Evolutionary conservation across 1,140 invertebrate genomes (phyloP).

Genomic region (Lysiphlebus fabarum): DNA sequence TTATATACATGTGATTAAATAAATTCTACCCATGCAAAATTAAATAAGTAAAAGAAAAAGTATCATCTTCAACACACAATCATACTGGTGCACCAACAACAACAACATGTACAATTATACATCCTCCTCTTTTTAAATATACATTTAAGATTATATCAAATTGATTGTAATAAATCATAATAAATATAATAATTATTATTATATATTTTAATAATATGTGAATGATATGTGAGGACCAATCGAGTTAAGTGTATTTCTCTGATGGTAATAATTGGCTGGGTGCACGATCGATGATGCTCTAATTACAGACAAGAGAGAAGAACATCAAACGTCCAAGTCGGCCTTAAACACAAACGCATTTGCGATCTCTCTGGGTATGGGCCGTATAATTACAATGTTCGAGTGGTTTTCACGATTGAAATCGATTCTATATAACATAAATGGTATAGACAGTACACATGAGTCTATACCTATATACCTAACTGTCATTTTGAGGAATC

Average conservation of each 20-base stretch:
- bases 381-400: constrained; percentile 15
- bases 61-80: no score
- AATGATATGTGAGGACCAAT: constrained; percentile 1
- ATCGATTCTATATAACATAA: constrained; percentile 12
- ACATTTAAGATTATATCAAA: no score
- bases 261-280: constrained; percentile 6
- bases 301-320: constrained; percentile 13
- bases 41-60: no score
- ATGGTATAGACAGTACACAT: not conserved
- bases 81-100: no score
- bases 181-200: no score
- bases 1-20: no score
- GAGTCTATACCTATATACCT: not conserved
- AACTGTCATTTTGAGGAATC: constrained; percentile 3
- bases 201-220: no score
- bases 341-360: constrained; percentile 15
- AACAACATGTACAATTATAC: no score
- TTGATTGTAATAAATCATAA: no score
- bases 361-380: constrained; percentile 11
- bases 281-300: constrained; percentile 12
- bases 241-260: constrained; percentile 7
- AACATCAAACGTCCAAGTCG: constrained; percentile 13
- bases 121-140: no score
- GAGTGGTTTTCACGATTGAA: constrained; percentile 15
- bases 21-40: no score